Evolutionary conservation across 1,140 invertebrate genomes (phyloP).

Genomic region (Drosophila rufa): DNA sequence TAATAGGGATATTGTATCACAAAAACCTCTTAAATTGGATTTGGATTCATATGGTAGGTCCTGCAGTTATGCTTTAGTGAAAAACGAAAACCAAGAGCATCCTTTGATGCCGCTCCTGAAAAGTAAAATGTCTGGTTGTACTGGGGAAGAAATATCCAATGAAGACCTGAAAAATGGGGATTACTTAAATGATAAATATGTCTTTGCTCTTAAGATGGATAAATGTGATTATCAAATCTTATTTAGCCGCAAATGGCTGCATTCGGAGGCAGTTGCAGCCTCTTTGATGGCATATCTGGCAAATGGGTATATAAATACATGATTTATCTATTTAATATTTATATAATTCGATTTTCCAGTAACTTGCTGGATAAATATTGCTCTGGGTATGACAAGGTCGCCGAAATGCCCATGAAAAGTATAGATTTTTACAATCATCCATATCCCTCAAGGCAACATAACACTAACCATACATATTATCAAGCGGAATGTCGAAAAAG

Average conservation of each 20-base stretch:
- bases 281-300: slow-evolving; percentile 3
- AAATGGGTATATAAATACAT: background rate
- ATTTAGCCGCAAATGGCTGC: slow-evolving; percentile 18
- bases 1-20: background rate
- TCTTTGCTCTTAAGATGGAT: background rate
- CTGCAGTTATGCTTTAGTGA: slow-evolving; percentile 2
- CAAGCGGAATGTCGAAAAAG: slow-evolving; percentile 6
- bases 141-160: background rate
- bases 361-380: background rate
- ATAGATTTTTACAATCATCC: slow-evolving; percentile 24
- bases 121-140: background rate
- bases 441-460: background rate
- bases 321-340: background rate
- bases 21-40: slow-evolving; percentile 1
- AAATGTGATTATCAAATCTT: slow-evolving; percentile 11
- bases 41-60: slow-evolving; percentile 1
- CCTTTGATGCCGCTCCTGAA: background rate
- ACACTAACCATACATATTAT: background rate
- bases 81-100: background rate
- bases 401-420: background rate
- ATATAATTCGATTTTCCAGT: background rate
- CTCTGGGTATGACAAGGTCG: background rate
- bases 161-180: background rate
- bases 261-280: slow-evolving; percentile 21
- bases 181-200: background rate